Conservation (phyloP, 2,113 vertebrate species). For the Alligator sinensis region DNA sequence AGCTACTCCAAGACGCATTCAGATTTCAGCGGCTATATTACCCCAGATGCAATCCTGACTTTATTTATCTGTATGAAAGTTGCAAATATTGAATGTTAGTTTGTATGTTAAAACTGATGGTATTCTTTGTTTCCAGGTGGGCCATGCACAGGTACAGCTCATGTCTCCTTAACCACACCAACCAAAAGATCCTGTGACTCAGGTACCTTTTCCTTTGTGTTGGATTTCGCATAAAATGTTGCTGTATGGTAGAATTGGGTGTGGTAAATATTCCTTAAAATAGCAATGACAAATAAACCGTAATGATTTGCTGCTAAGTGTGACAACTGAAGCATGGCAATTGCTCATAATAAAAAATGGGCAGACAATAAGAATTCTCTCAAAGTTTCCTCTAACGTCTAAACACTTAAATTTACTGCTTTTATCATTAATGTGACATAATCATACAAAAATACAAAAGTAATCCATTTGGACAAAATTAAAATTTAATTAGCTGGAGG, state of each 20-base stretch:
- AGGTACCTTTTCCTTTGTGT: constrained; percentile 80
- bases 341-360: not conserved
- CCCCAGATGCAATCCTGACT: not conserved
- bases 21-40: not conserved
- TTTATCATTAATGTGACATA: not conserved
- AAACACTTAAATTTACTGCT: not conserved
- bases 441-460: not conserved
- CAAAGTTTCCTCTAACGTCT: not conserved
- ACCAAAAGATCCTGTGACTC: constrained; percentile 93
- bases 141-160: constrained; percentile 91
- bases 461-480: not conserved
- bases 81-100: not conserved
- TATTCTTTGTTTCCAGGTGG: constrained; percentile 83
- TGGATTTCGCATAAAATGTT: not conserved
- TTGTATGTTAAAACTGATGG: constrained; percentile 1
- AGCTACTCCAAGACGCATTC: not conserved
- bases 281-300: not conserved
- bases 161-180: constrained; percentile 89
- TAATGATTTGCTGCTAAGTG: not conserved
- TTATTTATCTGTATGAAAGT: not conserved
- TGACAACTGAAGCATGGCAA: not conserved
- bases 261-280: not conserved
- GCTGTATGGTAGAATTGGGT: not conserved
- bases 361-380: not conserved
- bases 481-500: not conserved